Percentiles rank a stretch among this genome's conserved stretches.
Conservation (phyloP, 1,140 invertebrate genomes). For the Drosophila setifemur region DNA sequence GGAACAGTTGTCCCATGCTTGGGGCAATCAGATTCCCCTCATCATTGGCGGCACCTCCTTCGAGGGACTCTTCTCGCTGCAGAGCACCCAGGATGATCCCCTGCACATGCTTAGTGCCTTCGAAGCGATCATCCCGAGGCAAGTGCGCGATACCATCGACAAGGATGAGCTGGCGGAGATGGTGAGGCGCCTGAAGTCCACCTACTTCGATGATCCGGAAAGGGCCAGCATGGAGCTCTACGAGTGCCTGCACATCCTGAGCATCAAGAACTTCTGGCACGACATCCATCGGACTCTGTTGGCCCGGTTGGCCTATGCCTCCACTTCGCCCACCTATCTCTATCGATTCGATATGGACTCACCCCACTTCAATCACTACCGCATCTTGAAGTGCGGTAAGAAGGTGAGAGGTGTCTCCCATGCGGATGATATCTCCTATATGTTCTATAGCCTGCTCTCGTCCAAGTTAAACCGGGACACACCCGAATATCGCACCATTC, state of each 20-base stretch:
- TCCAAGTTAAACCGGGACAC: conserved; percentile 69
- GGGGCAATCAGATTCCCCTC: conserved; percentile 81
- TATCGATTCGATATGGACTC: conserved; percentile 83
- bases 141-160: conserved; percentile 41
- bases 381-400: conserved; percentile 60
- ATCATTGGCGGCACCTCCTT: conserved; percentile 81
- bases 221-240: conserved; percentile 37
- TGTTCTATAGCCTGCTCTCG: conserved; percentile 84
- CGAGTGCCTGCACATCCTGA: conserved; percentile 54
- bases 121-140: conserved; percentile 41
- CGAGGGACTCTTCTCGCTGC: conserved; percentile 77
- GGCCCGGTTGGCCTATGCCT: conserved; percentile 60
- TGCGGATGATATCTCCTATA: conserved; percentile 86
- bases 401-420: conserved; percentile 83
- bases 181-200: conserved; percentile 41
- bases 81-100: conserved; percentile 36
- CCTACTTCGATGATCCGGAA: conserved; percentile 52
- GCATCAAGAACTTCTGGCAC: conserved; percentile 79
- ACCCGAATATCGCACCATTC: conserved; percentile 74
- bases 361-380: conserved; percentile 56
- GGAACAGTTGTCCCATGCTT: conserved; percentile 69
- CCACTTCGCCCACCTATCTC: conserved; percentile 79
- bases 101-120: conserved; percentile 53
- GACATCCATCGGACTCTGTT: conserved; percentile 74
- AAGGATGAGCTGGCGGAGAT: conserved; percentile 43